Evolutionary conservation across 2,113 vertebrate species (phyloP).

Genomic region (Zapus hudsonius): DNA sequence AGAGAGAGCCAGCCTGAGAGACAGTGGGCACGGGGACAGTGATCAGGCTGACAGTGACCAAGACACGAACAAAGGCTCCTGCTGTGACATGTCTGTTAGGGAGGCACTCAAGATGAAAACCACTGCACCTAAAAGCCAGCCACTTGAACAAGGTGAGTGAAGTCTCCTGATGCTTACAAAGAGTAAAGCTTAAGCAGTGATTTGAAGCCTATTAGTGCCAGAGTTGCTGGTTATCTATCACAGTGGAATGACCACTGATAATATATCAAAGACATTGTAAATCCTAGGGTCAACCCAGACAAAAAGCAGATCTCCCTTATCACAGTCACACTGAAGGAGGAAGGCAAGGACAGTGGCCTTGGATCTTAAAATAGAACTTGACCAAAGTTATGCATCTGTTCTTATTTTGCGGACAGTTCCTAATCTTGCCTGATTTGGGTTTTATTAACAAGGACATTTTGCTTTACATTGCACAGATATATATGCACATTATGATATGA

Average conservation of each 20-base stretch:
- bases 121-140: constrained; percentile 94
- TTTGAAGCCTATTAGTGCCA: constrained; percentile 75
- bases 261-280: constrained; percentile 65
- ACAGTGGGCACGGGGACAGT: constrained; percentile 99
- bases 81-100: constrained; percentile 99
- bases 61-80: constrained; percentile 99
- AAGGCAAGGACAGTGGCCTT: neutral
- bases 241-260: constrained; percentile 85
- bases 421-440: constrained; percentile 43
- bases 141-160: constrained; percentile 97
- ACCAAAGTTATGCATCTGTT: constrained; percentile 54
- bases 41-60: constrained; percentile 99
- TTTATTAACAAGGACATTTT: constrained; percentile 15
- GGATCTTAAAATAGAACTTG: constrained; percentile 58
- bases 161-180: constrained; percentile 73
- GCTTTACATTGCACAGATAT: constrained; percentile 39
- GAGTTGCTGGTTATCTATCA: constrained; percentile 87
- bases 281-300: constrained; percentile 52
- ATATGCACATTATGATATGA: neutral
- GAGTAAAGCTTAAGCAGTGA: constrained; percentile 72
- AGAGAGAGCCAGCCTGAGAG: constrained; percentile 98
- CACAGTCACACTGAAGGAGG: neutral
- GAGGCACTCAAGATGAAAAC: constrained; percentile 99
- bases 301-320: constrained; percentile 59
- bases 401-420: constrained; percentile 50